Evolutionary conservation across 2,888 invertebrate species (phyloP), one percentile per base, ranked within the genome.

Genomic region (Drosophila prolongata): DNA sequence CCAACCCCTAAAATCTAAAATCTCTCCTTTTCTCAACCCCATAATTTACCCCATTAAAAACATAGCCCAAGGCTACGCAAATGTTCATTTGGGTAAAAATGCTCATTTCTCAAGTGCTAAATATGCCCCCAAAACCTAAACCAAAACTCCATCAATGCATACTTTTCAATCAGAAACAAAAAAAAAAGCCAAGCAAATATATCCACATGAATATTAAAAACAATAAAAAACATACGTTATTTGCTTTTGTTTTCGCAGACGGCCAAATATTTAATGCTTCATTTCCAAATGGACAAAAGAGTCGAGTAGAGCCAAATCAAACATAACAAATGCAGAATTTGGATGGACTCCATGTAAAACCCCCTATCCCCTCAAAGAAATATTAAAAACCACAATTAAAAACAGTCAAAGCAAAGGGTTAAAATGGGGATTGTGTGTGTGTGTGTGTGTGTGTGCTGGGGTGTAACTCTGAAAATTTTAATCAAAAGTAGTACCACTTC

Each of bases 401-500:
- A 75, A 52, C 70, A 34, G 44, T n/a, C 42, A 66, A 66, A 67
- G 37, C 67, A 35, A 66, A 52, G 66, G 65, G 70, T 47, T 66
- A 16, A 16, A 34, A 16, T 1, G 14, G 10, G 2, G 30, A 24
- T 6, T 1, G 16, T 11, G 16, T n/a, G 14, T 5, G n/a, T 27
- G 42, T n/a, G n/a, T n/a, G n/a, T 1, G 16, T 11, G 16, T n/a
- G 14, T 5, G n/a, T 27, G 42, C 46, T 30, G 30, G 27, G 27
- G 65, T 14, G 30, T 38, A 52, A 52, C 44, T 78, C 6, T 8
- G 40, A 53, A 80, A 90, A 89, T 87, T 90, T 80, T 87, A 87
- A 87, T 87, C 89, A 90, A 90, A 89, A 90, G 82, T 89, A 90
- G 89, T 90, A 87, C 78, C 86, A 78, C 86, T 90, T 90, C 90